Percentiles rank a stretch among this genome's conserved stretches.
phyloP scores from a whole-genome alignment of 2,797 vertebrate genomes.

The Crax fasciolata region DNA sequence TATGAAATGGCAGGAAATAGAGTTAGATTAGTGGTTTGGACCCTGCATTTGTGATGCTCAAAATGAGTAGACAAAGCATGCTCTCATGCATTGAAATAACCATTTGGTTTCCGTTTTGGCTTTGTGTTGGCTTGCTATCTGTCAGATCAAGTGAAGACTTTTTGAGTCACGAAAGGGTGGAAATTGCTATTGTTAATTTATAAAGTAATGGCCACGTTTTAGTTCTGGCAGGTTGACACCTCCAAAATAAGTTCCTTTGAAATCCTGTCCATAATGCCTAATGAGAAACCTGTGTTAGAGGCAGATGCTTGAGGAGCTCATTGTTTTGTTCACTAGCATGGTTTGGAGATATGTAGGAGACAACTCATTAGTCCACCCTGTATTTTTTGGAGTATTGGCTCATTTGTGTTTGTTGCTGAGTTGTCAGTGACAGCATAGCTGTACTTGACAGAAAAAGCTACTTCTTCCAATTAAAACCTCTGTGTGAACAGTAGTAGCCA shows the following conservation, averaged over 20 bases:
- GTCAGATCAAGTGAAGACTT: background rate
- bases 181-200: background rate
- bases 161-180: background rate
- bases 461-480: conserved; percentile 29
- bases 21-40: background rate
- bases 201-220: background rate
- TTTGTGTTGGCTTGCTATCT: background rate
- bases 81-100: accelerated
- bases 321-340: background rate
- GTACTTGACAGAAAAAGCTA: background rate
- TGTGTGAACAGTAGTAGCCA: background rate
- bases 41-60: background rate
- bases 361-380: conserved; percentile 1
- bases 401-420: conserved; percentile 43
- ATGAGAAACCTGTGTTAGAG: background rate
- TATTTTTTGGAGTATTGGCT: conserved; percentile 22
- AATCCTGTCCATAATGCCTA: background rate
- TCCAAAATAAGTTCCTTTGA: background rate
- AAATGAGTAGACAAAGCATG: background rate
- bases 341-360: conserved; percentile 14
- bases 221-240: background rate
- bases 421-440: background rate
- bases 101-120: background rate
- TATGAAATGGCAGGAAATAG: background rate
- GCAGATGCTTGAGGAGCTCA: background rate